phyloP scores from a whole-genome alignment of 1,140 invertebrate species.

The Chrysomallon squamiferum region DNA sequence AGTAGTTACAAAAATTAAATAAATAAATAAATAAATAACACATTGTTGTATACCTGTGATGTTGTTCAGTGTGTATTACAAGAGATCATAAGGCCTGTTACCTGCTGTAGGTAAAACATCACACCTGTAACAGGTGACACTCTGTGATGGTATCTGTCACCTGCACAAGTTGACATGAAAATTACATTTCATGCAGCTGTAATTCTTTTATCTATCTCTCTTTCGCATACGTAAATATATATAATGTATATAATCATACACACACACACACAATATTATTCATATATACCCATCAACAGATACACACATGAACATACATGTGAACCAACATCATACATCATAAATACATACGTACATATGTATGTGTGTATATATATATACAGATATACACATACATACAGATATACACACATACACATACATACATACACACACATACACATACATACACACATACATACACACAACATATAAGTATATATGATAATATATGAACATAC shows the following conservation, averaged over 20 bases:
- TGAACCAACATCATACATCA: background rate
- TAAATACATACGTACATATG: background rate
- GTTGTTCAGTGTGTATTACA: too few relatives aligned
- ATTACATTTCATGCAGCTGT: too few relatives aligned
- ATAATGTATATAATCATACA: background rate
- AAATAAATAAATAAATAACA: too few relatives aligned
- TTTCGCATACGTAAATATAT: background rate
- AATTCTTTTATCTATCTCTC: too few relatives aligned
- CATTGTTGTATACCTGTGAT: too few relatives aligned
- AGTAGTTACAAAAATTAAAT: too few relatives aligned
- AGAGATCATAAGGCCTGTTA: too few relatives aligned
- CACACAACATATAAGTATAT: background rate
- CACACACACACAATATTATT: constrained; percentile 7
- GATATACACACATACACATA: constrained; percentile 2
- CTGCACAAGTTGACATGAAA: too few relatives aligned
- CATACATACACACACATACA: constrained; percentile 7
- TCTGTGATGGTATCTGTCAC: background rate
- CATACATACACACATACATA: constrained; percentile 9
- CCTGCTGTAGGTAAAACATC: too few relatives aligned
- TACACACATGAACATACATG: constrained; percentile 5
- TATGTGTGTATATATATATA: background rate
- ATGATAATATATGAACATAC: background rate
- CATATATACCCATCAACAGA: constrained; percentile 3
- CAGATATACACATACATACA: constrained; percentile 2
- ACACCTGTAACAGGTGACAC: too few relatives aligned